These are phyloP conservation scores for Nomada ferruginata DNA, from an alignment of 2,888 invertebrate genomes.

Conservation along the genomic window DNA sequence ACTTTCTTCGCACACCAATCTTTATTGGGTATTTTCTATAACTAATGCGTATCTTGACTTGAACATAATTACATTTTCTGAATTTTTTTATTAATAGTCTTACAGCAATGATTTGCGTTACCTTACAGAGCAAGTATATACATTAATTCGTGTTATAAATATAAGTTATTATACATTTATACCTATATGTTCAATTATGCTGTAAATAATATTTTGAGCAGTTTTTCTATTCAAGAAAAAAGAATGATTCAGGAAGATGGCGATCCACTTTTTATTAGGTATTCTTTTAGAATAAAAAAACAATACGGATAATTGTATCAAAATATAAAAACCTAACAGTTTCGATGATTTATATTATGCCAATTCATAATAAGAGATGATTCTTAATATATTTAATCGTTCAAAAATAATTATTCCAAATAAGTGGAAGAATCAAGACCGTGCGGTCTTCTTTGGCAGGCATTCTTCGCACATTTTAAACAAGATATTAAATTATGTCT, in stretches of 20 bases:
- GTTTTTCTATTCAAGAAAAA: constrained; percentile 65
- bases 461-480: constrained; percentile 58
- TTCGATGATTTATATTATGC: constrained; percentile 26
- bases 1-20: no score
- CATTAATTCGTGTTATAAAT: constrained; percentile 77
- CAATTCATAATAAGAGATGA: constrained; percentile 31
- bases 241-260: constrained; percentile 36
- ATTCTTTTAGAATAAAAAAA: constrained; percentile 29
- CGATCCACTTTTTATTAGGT: constrained; percentile 33
- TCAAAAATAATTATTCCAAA: constrained; percentile 32
- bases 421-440: constrained; percentile 58
- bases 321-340: constrained; percentile 12
- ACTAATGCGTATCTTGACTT: constrained; percentile 64
- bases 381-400: constrained; percentile 18
- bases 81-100: constrained; percentile 61
- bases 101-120: constrained; percentile 61
- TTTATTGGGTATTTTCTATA: constrained; percentile 27
- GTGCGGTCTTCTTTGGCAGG: constrained; percentile 66
- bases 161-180: constrained; percentile 78
- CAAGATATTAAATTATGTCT: constrained; percentile 52
- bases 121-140: constrained; percentile 73
- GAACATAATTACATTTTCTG: constrained; percentile 72
- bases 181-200: constrained; percentile 65
- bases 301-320: constrained; percentile 28
- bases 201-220: constrained; percentile 77